Conservation (phyloP, 2,113 vertebrate species). For the Psophia crepitans region DNA sequence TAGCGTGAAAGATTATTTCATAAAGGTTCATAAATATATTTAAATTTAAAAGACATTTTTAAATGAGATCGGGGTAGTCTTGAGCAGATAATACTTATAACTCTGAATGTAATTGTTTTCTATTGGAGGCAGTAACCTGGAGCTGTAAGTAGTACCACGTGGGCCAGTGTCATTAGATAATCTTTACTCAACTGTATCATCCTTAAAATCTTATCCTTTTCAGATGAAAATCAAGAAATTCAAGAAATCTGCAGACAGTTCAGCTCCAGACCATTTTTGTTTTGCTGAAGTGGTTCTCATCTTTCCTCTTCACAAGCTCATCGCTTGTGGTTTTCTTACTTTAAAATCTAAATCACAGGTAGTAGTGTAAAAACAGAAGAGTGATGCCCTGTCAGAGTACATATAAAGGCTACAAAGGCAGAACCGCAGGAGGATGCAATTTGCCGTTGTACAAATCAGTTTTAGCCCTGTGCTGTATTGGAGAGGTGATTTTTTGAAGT, state of each 20-base stretch:
- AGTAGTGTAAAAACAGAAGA: background rate
- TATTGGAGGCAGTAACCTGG: background rate
- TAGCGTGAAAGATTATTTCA: background rate
- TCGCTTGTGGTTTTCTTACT: background rate
- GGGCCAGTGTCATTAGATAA: background rate
- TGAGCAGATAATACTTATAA: background rate
- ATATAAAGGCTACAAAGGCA: background rate
- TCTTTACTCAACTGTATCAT: background rate
- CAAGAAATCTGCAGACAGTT: background rate
- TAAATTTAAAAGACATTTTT: background rate
- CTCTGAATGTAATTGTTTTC: background rate
- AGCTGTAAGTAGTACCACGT: background rate
- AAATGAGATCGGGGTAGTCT: background rate
- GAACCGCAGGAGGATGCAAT: background rate
- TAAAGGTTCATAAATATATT: background rate
- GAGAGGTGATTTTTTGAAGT: background rate
- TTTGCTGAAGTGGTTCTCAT: background rate
- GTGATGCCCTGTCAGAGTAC: background rate
- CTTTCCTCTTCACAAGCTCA: background rate
- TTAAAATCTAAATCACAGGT: background rate
- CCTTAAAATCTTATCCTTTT: background rate
- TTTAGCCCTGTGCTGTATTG: background rate
- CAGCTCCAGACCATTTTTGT: background rate
- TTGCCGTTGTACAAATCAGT: background rate
- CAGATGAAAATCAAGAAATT: background rate